Percentiles rank a stretch among this genome's conserved stretches.
These are phyloP conservation scores for Ammospiza caudacuta DNA, from an alignment of 2,113 vertebrate species.

Conservation along the genomic window DNA sequence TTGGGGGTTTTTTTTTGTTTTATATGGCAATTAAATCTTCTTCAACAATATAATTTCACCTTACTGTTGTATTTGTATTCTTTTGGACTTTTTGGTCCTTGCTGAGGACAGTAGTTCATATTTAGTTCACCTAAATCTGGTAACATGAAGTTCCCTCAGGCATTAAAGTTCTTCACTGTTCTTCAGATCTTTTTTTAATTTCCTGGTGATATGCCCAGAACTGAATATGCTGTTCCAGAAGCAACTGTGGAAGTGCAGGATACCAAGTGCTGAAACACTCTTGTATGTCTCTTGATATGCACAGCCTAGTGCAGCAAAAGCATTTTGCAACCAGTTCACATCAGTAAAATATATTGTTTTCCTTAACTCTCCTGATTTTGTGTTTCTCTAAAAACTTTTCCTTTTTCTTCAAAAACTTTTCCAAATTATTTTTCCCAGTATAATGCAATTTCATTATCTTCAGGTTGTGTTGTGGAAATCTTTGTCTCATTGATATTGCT, in stretches of 20 bases:
- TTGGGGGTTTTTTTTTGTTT: neutral
- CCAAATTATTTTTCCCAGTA: neutral
- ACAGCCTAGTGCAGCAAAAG: neutral
- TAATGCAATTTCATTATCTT: neutral
- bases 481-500: neutral
- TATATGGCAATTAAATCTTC: neutral
- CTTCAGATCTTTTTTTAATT: neutral
- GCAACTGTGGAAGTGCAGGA: neutral
- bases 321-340: neutral
- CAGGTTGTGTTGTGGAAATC: neutral
- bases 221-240: neutral
- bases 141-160: neutral
- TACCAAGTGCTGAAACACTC: neutral
- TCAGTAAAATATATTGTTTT: neutral
- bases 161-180: neutral
- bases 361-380: neutral
- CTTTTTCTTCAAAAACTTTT: neutral
- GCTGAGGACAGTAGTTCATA: neutral
- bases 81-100: neutral
- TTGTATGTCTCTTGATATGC: neutral
- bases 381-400: neutral
- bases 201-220: neutral
- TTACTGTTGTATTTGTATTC: neutral
- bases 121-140: neutral
- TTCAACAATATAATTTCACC: neutral